Evolutionary conservation across 1,140 invertebrate species (phyloP).

Genomic region (Drosophila sp.): DNA sequence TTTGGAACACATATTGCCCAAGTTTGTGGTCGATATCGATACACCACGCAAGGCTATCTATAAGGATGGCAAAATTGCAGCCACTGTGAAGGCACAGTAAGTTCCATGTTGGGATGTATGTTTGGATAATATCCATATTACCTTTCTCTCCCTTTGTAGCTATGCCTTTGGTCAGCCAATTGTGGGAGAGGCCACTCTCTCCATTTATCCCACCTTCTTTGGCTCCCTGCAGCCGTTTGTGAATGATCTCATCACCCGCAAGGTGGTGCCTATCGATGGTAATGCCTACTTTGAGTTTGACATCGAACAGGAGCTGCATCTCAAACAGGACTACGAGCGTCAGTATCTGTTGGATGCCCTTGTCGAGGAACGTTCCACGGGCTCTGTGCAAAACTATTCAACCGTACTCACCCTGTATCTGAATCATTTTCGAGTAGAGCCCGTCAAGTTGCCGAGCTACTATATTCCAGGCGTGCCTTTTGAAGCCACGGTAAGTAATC

Average conservation of each 20-base stretch:
- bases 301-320: conserved; percentile 88
- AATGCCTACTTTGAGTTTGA: conserved; percentile 91
- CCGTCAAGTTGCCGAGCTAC: conserved; percentile 92
- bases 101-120: no score
- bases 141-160: conserved; percentile 79
- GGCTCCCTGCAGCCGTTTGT: conserved; percentile 82
- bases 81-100: conserved; percentile 93
- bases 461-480: conserved; percentile 95
- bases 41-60: conserved; percentile 93
- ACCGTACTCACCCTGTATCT: conserved; percentile 90
- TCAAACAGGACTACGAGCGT: conserved; percentile 90
- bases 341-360: conserved; percentile 90
- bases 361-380: conserved; percentile 91
- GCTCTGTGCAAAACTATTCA: conserved; percentile 90
- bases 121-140: no score
- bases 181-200: conserved; percentile 90
- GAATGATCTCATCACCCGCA: conserved; percentile 86
- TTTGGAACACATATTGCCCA: conserved; percentile 92
- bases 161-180: conserved; percentile 90
- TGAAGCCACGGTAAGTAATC: conserved; percentile 88
- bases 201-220: conserved; percentile 87
- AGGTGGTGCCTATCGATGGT: conserved; percentile 93
- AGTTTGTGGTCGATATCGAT: conserved; percentile 94
- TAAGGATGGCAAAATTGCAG: conserved; percentile 91
- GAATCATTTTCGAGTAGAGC: conserved; percentile 92